Evolutionary conservation across 2,797 vertebrate genomes (phyloP), one percentile per base, ranked within the genome.

Genomic region (Artibeus jamaicensis): DNA sequence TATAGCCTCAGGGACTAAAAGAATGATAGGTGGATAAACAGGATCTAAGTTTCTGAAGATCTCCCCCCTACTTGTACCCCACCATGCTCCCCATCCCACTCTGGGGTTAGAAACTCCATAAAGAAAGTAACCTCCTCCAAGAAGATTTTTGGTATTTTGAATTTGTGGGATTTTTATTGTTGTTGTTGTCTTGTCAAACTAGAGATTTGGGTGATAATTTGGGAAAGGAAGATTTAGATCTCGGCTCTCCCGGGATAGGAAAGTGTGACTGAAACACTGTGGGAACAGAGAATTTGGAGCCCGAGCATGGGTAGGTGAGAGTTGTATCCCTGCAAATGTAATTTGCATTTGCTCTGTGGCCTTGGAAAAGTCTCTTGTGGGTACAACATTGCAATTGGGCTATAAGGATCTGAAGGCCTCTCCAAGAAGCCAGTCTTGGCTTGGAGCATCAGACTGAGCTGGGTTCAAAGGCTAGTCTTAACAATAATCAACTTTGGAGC

Each of bases 21-120:
- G 96, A 97, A 79, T 46, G 89, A 59, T 70, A 68, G 39, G 6
- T 24, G 57, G 71, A 85, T 95, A 97, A 96, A 96, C 83, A 97
- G 83, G 59, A 96, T 85, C 95, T 95, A 95, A 97, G 89, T 94
- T 50, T 48, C 53, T 62, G 34, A 88, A 71, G 88, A 59, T 65
- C 44, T 39, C 29, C 42, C 42, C 19, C 18, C 14, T 19, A 0
- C 9, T 6, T 15, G 2, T 32, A 71, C 6, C 67, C 32, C 11
- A 3, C 83, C 86, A 37, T 74, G 53, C 26, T 84, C 59, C 65
- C 68, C 44, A 29, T 71, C 68, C 81, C 8, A 6, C 71, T 70
- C 29, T 1, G 9, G 79, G 68, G 88, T 92, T 86, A 95, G 92
- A 68, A 68, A 22, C 42, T 39, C 24, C 37, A 79, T 19, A 71